Evolutionary conservation across 2,888 invertebrate species (phyloP).

Genomic region (Carpatolechia fugitivella): DNA sequence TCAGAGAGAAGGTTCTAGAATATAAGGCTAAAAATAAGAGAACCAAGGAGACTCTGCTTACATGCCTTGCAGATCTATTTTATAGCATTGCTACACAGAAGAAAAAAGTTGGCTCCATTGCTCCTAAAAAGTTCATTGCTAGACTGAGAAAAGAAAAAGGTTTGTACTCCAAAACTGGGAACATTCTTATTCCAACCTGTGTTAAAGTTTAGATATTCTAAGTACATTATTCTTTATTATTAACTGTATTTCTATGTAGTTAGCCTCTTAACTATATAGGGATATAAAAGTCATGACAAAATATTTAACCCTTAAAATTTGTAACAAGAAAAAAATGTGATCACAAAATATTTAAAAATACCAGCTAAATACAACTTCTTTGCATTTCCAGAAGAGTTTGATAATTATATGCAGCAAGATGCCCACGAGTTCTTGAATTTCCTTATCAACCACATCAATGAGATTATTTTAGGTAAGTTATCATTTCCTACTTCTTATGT

Average conservation of each 20-base stretch:
- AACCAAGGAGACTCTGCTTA: conserved; percentile 97
- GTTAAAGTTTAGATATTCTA: no score
- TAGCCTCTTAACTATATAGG: no score
- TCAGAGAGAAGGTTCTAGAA: conserved; percentile 98
- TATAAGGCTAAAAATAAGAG: conserved; percentile 98
- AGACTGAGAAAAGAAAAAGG: conserved; percentile 98
- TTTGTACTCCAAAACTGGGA: conserved; percentile 40
- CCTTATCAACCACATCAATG: conserved; percentile 98
- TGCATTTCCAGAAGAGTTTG: conserved; percentile 93
- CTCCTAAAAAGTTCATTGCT: conserved; percentile 99
- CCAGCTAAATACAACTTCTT: no score
- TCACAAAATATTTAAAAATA: no score
- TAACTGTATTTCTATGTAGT: no score
- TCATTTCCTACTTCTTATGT: background rate
- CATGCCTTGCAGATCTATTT: conserved; percentile 98
- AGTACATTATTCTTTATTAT: background rate
- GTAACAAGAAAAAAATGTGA: no score
- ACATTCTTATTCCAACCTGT: background rate
- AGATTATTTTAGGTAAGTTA: conserved; percentile 93
- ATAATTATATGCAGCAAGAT: conserved; percentile 99
- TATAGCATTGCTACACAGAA: conserved; percentile 99
- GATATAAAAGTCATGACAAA: no score
- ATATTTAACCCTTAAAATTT: no score
- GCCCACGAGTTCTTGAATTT: conserved; percentile 99
- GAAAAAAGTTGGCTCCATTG: conserved; percentile 99